Evolutionary conservation across 2,888 invertebrate genomes (phyloP), one percentile per base, ranked within the genome.

Genomic region (Hypolimnas misippus): DNA sequence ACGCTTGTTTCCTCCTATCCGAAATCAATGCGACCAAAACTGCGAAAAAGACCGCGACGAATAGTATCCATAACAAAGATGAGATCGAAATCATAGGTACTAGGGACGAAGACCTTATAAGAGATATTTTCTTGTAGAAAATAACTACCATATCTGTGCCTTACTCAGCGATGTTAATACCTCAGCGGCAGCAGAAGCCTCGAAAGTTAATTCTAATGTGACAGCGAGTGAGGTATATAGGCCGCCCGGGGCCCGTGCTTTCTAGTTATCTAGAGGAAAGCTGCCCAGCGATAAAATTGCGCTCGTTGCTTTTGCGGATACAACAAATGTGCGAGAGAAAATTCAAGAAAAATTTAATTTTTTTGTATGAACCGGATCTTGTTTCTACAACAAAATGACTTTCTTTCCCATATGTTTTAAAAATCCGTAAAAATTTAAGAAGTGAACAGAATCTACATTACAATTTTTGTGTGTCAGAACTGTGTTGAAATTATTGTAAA

Each of bases 141-240:
- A 25, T 49, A 49, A 1, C 25, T 29, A 14, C 49, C 49, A 29
- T 49, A 49, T 25, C 49, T 49, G 49, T 49, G n/a, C 35, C 35
- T 10, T 62, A 54, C 29, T 49, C 35, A 40, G 51, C 52, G 40
- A 58, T 50, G 46, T 25, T 49, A 49, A 49, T 49, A 12, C 46
- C 53, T 25, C n/a, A n/a, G n/a, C 46, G 57, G 53, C 38, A 51
- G 67, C 69, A 77, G 76, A 77, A 77, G 77, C 79, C 71, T 78
- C 67, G 82, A 81, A 77, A 83, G 83, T 78, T 80, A 83, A 81
- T 81, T 77, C 73, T 69, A 65, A 66, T 68, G 69, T 69, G 63
- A 76, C 73, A 70, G 66, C 46, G 42, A 35, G 53, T 60, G 66
- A 53, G 51, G 73, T 74, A 80, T 76, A 82, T 79, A 77, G 77